These are phyloP conservation scores for Drosophila seguyi DNA, from an alignment of 1,140 invertebrate species.

Conservation along the genomic window DNA sequence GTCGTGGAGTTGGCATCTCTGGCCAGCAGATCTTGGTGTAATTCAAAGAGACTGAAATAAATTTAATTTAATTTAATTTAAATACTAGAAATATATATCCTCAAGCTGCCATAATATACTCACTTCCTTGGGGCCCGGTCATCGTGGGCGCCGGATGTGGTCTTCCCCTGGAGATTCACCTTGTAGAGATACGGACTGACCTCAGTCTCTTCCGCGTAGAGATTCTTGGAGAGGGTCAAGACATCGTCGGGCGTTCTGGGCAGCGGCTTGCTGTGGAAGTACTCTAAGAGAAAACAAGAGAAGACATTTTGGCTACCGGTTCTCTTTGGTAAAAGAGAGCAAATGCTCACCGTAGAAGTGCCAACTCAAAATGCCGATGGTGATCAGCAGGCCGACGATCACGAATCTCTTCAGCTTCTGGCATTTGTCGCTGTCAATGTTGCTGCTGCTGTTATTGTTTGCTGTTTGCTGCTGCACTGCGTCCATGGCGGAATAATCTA, in stretches of 20 bases:
- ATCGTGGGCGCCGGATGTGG: constrained; percentile 87
- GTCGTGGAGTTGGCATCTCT: constrained; percentile 87
- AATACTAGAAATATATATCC: neutral
- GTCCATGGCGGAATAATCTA: constrained; percentile 33
- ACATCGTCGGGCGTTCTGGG: constrained; percentile 63
- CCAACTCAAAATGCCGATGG: constrained; percentile 73
- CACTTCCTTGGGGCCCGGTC: constrained; percentile 91
- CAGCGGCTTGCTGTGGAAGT: constrained; percentile 67
- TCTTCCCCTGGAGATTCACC: constrained; percentile 88
- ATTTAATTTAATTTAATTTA: no score
- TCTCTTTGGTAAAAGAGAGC: constrained; percentile 3
- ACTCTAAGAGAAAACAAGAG: constrained; percentile 46
- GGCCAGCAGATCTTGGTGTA: constrained; percentile 66
- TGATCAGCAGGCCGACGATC: constrained; percentile 62
- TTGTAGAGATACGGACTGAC: constrained; percentile 67
- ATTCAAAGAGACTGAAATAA: constrained; percentile 63
- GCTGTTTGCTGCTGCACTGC: constrained; percentile 36
- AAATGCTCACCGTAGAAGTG: constrained; percentile 74
- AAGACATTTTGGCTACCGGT: neutral
- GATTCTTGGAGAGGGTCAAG: constrained; percentile 54
- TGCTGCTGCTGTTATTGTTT: constrained; percentile 38
- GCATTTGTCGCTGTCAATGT: constrained; percentile 75
- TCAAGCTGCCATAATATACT: constrained; percentile 10
- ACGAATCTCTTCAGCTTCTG: constrained; percentile 76
- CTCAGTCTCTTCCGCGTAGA: constrained; percentile 66